A percentile compares a stretch with the other conserved stretches of the same genome.
Evolutionary conservation across 2,797 vertebrate genomes (phyloP).

Genomic region (Xenentodon cancila): DNA sequence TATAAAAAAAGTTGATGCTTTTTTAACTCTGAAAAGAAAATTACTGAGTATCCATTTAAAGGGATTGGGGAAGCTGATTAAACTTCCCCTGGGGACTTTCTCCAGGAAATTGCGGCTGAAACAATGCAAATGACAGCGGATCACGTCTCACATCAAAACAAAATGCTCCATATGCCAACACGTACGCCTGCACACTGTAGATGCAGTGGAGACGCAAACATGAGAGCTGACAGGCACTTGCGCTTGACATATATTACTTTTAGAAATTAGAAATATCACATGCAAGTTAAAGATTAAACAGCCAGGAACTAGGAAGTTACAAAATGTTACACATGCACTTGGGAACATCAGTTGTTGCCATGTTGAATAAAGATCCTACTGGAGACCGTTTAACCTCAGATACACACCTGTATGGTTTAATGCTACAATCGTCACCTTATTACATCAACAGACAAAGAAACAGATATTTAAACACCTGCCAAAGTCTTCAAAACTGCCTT

Average conservation of each 20-base stretch:
- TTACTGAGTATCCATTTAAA: slow-evolving; percentile 29
- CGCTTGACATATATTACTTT: slow-evolving; percentile 6
- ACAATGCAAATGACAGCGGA: slow-evolving; percentile 64
- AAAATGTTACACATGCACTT: no score
- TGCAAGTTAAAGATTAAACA: no score
- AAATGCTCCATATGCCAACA: slow-evolving; percentile 4
- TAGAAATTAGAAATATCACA: background rate
- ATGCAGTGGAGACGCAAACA: background rate
- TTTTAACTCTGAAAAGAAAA: slow-evolving; percentile 29
- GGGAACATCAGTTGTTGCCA: no score
- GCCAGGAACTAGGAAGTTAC: no score
- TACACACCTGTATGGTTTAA: no score
- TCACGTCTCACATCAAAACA: slow-evolving; percentile 32
- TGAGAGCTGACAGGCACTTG: background rate
- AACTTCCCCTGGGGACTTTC: slow-evolving; percentile 57
- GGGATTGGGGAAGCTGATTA: slow-evolving; percentile 42
- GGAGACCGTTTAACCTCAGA: no score
- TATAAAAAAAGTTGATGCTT: slow-evolving; percentile 28
- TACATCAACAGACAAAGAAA: background rate
- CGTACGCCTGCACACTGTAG: background rate
- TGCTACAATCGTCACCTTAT: no score
- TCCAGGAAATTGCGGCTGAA: slow-evolving; percentile 46
- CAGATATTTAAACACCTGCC: slow-evolving; percentile 1
- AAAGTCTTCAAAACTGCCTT: background rate
- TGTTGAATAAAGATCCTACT: no score